Evolutionary conservation across 2,113 vertebrate species (phyloP).

Genomic region (Bubo scandiacus): DNA sequence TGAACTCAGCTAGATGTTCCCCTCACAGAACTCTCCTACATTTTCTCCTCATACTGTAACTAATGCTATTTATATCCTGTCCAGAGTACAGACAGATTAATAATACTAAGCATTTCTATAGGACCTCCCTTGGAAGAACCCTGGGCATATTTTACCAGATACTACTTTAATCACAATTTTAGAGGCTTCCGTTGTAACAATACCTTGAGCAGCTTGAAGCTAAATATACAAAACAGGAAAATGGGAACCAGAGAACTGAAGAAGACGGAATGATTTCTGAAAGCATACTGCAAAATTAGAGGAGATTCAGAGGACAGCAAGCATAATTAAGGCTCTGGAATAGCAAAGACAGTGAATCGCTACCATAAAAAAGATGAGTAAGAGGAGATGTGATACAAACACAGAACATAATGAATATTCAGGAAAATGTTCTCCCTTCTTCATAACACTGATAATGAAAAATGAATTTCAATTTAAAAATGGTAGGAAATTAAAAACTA

Average conservation of each 20-base stretch:
- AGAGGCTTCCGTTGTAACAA: background rate
- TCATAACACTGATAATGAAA: background rate
- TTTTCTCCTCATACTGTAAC: background rate
- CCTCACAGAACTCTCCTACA: background rate
- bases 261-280: background rate
- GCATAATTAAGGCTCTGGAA: background rate
- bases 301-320: background rate
- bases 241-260: background rate
- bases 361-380: background rate
- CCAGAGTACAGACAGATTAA: background rate
- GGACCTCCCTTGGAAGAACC: background rate
- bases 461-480: background rate
- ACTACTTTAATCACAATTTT: background rate
- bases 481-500: background rate
- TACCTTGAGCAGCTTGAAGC: background rate
- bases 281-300: background rate
- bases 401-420: background rate
- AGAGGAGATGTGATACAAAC: background rate
- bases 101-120: background rate
- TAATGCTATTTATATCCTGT: background rate
- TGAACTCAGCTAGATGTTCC: background rate
- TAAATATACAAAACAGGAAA: background rate
- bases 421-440: background rate
- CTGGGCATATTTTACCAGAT: background rate
- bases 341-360: background rate